Evolutionary conservation across 2,797 vertebrate species (phyloP).

Genomic region (Eurystomus glaucurus): DNA sequence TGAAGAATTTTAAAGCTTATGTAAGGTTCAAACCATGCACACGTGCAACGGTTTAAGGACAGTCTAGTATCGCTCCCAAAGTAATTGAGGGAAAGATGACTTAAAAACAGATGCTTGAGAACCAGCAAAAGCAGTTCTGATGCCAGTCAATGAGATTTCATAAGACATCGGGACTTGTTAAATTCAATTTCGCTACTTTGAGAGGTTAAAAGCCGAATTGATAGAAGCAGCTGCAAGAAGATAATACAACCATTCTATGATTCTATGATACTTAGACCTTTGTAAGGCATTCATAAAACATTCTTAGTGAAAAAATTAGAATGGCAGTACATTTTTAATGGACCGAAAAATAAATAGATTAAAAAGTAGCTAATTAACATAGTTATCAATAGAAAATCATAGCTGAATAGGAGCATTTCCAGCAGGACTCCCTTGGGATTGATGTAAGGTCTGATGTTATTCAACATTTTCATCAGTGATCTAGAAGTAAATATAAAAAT

Average conservation of each 20-base stretch:
- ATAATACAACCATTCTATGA: not conserved
- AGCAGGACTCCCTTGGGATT: not conserved
- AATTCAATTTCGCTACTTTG: not conserved
- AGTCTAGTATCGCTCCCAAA: not conserved
- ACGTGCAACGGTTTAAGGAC: not conserved
- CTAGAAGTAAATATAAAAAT: not conserved
- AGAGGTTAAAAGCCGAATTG: not conserved
- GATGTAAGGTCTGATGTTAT: not conserved
- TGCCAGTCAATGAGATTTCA: not conserved
- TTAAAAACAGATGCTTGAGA: not conserved
- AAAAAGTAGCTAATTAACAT: conserved; percentile 5
- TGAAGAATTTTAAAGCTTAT: not conserved
- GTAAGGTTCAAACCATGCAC: not conserved
- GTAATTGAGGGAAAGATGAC: not conserved
- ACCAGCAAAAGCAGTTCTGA: not conserved
- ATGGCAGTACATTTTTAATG: not conserved
- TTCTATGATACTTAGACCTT: not conserved
- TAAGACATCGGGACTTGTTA: not conserved
- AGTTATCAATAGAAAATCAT: conserved; percentile 2
- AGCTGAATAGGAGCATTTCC: not conserved
- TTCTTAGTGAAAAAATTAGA: not conserved
- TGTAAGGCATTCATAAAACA: not conserved
- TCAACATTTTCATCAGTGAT: not conserved
- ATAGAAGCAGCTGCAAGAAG: not conserved
- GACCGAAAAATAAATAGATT: not conserved